A percentile compares a stretch with the other conserved stretches of the same genome.
Conservation (phyloP, 2,888 invertebrate species). For the Unio delphinus region DNA sequence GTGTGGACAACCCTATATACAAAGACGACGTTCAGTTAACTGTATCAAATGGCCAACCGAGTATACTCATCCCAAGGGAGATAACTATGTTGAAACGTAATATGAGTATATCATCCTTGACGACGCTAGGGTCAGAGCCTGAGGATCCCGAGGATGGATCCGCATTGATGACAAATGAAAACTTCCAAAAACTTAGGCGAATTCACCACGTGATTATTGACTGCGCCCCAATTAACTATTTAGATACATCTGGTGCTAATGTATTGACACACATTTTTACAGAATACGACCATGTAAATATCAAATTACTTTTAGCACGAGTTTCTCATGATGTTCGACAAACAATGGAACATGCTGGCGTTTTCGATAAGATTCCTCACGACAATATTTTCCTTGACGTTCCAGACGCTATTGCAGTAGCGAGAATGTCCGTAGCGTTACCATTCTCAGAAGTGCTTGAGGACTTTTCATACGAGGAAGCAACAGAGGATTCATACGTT, state of each 20-base stretch:
- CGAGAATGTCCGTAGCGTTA: constrained; percentile 43
- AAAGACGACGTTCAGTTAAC: constrained; percentile 26
- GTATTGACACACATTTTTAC: constrained; percentile 56
- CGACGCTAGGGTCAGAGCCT: constrained; percentile 19
- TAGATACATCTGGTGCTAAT: constrained; percentile 63
- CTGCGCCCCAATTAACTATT: constrained; percentile 57
- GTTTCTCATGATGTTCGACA: constrained; percentile 48
- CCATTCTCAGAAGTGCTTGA: constrained; percentile 47
- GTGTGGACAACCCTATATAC: constrained; percentile 38
- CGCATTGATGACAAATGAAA: constrained; percentile 50
- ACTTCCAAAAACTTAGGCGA: constrained; percentile 50
- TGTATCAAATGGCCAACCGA: neutral
- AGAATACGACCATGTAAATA: constrained; percentile 61
- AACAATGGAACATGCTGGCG: constrained; percentile 55
- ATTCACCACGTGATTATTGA: constrained; percentile 61
- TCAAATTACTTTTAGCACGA: constrained; percentile 55
- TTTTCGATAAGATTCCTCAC: constrained; percentile 53
- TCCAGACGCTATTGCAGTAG: constrained; percentile 54
- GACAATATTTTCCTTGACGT: constrained; percentile 54
- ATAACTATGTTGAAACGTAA: constrained; percentile 21
- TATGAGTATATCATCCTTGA: constrained; percentile 31
- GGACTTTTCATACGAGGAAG: constrained; percentile 60
- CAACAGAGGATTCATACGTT: constrained; percentile 59
- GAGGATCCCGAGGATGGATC: constrained; percentile 55
- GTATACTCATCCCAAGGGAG: constrained; percentile 23